These are phyloP conservation scores for Macrobrachium rosenbergii DNA, from an alignment of 1,140 invertebrate genomes.

Conservation along the genomic window DNA sequence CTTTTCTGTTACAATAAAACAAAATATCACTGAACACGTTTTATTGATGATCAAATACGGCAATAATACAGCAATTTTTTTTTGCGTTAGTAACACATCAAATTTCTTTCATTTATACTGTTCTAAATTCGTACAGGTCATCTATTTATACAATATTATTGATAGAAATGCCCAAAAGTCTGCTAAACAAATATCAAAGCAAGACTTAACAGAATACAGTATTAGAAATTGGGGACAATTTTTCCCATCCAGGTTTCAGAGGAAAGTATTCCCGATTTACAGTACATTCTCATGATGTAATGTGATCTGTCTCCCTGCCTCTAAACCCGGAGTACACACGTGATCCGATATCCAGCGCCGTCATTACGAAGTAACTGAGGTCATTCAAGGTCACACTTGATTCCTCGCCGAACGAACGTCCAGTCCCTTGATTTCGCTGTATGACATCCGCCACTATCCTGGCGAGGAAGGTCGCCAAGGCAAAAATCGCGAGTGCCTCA, in stretches of 20 bases:
- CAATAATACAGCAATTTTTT: not conserved
- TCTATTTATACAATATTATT: too few relatives aligned
- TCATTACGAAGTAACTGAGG: not conserved
- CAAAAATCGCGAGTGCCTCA: conserved; percentile 45
- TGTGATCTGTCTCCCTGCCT: too few relatives aligned
- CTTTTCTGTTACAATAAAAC: too few relatives aligned
- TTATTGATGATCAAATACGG: not conserved
- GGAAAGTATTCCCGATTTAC: too few relatives aligned
- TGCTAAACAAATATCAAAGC: not conserved
- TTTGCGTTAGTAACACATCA: not conserved
- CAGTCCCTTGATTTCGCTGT: conserved; percentile 9
- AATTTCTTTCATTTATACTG: too few relatives aligned
- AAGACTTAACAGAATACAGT: not conserved
- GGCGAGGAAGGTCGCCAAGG: conserved; percentile 23
- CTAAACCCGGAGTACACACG: conserved; percentile 11
- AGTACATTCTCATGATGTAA: too few relatives aligned
- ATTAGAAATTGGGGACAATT: not conserved
- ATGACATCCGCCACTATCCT: conserved; percentile 34
- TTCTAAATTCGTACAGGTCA: too few relatives aligned
- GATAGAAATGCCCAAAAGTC: not conserved
- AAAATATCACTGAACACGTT: not conserved
- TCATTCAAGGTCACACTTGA: not conserved
- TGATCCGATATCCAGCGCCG: conserved; percentile 4
- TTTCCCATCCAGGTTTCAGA: too few relatives aligned
- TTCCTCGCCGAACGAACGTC: conserved; percentile 6